phyloP scores from a whole-genome alignment of 2,888 invertebrate genomes.

The Himalopsyche kuldschensis region DNA sequence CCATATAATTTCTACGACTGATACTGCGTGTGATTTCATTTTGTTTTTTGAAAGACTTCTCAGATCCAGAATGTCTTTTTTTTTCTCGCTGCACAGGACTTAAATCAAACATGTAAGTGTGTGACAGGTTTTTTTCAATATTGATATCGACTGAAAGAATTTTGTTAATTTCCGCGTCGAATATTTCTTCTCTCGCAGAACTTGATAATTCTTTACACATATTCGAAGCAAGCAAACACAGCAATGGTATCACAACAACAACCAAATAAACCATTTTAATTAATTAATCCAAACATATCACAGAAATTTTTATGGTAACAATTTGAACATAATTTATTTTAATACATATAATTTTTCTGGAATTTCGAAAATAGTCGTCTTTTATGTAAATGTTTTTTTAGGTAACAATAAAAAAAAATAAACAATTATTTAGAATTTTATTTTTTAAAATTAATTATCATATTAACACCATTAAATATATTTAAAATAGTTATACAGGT shows the following conservation, averaged over 20 bases:
- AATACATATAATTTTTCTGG: neutral
- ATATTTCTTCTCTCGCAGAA: neutral
- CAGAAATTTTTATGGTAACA: neutral
- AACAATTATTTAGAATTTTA: no score
- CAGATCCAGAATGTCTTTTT: neutral
- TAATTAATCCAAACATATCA: neutral
- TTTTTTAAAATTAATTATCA: no score
- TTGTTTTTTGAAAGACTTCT: neutral
- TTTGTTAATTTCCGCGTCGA: neutral
- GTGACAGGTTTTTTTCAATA: neutral
- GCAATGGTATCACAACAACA: neutral
- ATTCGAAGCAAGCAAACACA: neutral
- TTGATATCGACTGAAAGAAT: neutral
- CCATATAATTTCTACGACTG: slow-evolving; percentile 13
- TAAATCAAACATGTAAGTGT: neutral
- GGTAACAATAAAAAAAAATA: no score
- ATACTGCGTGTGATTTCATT: neutral
- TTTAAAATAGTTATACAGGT: no score
- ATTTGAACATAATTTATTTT: neutral
- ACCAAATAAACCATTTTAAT: neutral
- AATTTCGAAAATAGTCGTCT: no score
- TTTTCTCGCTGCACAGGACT: neutral
- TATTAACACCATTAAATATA: no score
- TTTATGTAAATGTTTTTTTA: no score
- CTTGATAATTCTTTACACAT: neutral